Conservation (phyloP, 2,888 invertebrate genomes). For the Caenorhabditis doughertyi region DNA sequence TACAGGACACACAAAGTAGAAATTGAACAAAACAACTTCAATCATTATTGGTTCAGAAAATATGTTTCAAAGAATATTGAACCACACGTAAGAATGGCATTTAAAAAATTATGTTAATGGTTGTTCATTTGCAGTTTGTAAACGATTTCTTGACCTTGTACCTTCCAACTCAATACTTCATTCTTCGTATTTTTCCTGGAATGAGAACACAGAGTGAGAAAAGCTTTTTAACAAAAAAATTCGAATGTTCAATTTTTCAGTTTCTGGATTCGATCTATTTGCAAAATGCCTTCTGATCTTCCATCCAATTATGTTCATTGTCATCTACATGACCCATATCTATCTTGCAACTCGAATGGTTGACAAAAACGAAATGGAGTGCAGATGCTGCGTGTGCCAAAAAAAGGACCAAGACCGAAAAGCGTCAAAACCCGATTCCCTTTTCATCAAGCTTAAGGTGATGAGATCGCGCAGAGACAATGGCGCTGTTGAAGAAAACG, state of each 20-base stretch:
- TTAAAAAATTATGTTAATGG: too few relatives aligned
- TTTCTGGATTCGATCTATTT: conserved; percentile 9
- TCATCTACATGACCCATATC: conserved; percentile 43
- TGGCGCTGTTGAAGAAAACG: neutral
- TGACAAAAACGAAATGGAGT: conserved; percentile 10
- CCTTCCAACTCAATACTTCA: conserved; percentile 1
- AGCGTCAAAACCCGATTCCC: neutral
- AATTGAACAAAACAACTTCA: neutral
- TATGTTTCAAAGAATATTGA: conserved; percentile 3
- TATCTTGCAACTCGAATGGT: neutral
- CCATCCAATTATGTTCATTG: conserved; percentile 16
- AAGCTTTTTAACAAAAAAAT: neutral
- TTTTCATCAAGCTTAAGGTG: conserved; percentile 7
- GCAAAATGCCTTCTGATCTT: conserved; percentile 16
- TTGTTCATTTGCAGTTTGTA: conserved; percentile 9
- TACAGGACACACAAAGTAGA: neutral
- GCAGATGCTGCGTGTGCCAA: conserved; percentile 27
- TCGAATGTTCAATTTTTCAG: too few relatives aligned
- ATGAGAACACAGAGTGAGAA: conserved; percentile 6
- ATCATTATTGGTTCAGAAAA: conserved; percentile 1
- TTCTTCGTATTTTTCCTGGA: neutral
- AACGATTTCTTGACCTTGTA: conserved; percentile 15
- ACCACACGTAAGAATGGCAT: conserved; percentile 13
- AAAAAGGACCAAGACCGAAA: conserved; percentile 9
- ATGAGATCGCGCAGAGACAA: conserved; percentile 18